Conservation (phyloP, 2,888 invertebrate species). For the Prosapia bicincta region DNA sequence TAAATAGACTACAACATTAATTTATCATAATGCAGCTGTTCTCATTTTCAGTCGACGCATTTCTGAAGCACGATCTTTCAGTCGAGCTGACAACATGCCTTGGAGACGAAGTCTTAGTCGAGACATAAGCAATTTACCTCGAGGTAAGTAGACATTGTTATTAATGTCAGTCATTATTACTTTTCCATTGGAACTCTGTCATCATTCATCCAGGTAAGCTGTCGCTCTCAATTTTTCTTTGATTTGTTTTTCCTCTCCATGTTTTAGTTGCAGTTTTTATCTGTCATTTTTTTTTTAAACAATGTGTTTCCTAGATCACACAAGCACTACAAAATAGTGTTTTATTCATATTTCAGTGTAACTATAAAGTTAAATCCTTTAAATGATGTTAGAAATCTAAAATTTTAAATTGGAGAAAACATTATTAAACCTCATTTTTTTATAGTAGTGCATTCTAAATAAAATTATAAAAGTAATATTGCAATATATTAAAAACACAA, state of each 20-base stretch:
- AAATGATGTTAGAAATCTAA: too few species aligned
- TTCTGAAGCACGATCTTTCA: constrained; percentile 48
- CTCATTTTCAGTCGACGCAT: constrained; percentile 45
- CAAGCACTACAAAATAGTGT: background rate
- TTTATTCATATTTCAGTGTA: background rate
- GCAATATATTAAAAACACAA: too few species aligned
- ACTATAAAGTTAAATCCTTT: background rate
- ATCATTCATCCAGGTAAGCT: background rate
- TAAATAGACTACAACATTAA: too few species aligned
- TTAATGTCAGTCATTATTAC: background rate
- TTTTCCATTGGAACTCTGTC: background rate
- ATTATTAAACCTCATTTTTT: too few species aligned
- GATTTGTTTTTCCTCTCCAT: background rate
- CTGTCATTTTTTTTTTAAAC: background rate
- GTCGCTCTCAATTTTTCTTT: constrained; percentile 2
- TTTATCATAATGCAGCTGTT: too few species aligned
- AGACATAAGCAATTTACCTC: constrained; percentile 64
- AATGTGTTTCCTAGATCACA: background rate
- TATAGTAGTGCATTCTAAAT: too few species aligned
- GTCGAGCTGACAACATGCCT: constrained; percentile 47
- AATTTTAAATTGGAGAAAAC: too few species aligned
- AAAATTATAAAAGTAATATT: too few species aligned
- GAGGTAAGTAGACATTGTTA: constrained; percentile 55
- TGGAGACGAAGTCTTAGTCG: constrained; percentile 63
- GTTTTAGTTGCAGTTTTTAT: background rate